Base-by-base conservation (phyloP, 2,888 invertebrate genomes). In the Heliconius erato region DNA sequence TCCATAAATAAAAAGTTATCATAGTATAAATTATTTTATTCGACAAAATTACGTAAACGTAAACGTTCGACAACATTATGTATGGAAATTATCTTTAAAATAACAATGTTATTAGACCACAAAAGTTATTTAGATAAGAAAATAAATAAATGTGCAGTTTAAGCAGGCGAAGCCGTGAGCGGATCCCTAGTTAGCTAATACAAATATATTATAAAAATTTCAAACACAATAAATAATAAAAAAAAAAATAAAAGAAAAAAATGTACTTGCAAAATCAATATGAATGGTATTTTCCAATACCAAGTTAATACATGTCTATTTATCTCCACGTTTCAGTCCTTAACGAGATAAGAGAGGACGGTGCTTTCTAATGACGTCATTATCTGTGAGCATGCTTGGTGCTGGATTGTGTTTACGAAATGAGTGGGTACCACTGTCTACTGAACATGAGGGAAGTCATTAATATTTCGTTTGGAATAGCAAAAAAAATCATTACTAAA, bases 321-420 rank as follows among this genome's bases (percentile, higher is more conserved):
- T 71, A 71, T 71, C 71, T 71, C 14, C 44, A 71, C 71, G 44
- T 14, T 44, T 71, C 71, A 71, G 44, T 76, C 32, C 59, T 76
- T 76, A 76, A 76, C 54, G 74, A 76, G 59, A 76, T 59, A 59
- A 76, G 59, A 76, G 74, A 59, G 35, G 59, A 63, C 74, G 59
- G 59, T 76, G 59, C 59, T 76, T n/a, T 76, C 74, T 76, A 76
- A 76, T 76, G 74, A 76, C 74, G 59, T 76, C 74, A 76, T 76
- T 76, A 76, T 76, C 59, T 76, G 59, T 76, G n/a, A 76, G 59
- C 74, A 59, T 76, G 59, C 74, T 63, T 35, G 74, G 59, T 59
- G 59, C 59, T n/a, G 74, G 35, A 59, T 59, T 59, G 59, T 76
- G 14, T 35, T 32, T 76, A 59, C 74, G n/a, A 71, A 71, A 71